Conservation (phyloP, 1,140 invertebrate genomes). For the Drosophila ficusphila region DNA sequence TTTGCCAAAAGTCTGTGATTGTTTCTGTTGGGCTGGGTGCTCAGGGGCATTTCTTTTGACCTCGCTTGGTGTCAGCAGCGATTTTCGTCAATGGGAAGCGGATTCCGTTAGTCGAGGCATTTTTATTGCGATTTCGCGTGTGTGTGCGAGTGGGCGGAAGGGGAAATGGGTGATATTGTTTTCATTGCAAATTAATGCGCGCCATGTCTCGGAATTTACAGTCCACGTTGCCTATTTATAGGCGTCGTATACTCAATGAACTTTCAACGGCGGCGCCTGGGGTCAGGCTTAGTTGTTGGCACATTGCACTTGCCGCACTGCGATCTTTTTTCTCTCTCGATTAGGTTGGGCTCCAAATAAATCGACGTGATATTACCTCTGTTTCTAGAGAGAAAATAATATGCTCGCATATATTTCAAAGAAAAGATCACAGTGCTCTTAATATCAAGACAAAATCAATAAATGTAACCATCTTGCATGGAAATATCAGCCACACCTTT, state of each 20-base stretch:
- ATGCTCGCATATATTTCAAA: no score
- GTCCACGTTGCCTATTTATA: conserved; percentile 55
- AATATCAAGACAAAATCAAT: no score
- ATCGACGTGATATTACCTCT: neutral
- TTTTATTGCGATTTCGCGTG: conserved; percentile 27
- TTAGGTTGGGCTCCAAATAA: no score
- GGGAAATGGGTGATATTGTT: conserved; percentile 11
- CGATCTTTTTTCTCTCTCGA: conserved; percentile 7
- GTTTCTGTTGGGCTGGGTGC: neutral
- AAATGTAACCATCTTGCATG: no score
- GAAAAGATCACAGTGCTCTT: no score
- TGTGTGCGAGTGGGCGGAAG: neutral
- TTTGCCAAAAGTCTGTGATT: conserved; percentile 21
- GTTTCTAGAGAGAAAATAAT: neutral
- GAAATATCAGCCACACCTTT: no score
- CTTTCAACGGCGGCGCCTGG: conserved; percentile 25
- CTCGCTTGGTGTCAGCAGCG: conserved; percentile 71
- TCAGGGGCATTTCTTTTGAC: conserved; percentile 33
- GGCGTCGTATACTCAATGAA: conserved; percentile 54
- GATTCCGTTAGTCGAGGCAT: conserved; percentile 14
- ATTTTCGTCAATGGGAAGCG: conserved; percentile 69
- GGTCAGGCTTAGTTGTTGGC: conserved; percentile 17
- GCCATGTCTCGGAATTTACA: conserved; percentile 26
- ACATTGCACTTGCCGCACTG: conserved; percentile 1
- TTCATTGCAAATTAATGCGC: conserved; percentile 19